Evolutionary conservation across 1,140 invertebrate genomes (phyloP), one percentile per base, ranked within the genome.

Genomic region (Hesperophylax magnus): DNA sequence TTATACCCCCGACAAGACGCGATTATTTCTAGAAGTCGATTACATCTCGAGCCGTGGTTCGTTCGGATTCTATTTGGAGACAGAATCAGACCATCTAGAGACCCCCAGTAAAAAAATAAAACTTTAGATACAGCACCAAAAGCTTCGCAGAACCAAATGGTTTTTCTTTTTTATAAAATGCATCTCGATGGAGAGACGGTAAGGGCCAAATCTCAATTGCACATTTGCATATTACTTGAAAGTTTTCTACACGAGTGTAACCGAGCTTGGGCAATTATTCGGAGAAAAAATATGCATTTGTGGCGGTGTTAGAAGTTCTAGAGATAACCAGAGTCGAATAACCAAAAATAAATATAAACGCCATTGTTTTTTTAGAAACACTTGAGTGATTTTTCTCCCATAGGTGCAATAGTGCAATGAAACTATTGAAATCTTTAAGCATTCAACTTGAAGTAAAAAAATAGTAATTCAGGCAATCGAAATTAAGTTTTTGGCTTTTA

Each of bases 1-100:
- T 81, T n/a, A 67, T 65, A n/a, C 31, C 47, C 52, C 52, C 69
- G 72, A 69, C 52, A 81, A 81, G 63, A 75, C 80, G 31, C 61
- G 79, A 81, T 77, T 77, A 77, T 77, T 77, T 56, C 72, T 54
- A 58, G 47, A 81, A 76, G 80, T 77, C 75, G 80, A 81, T 81
- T 81, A 78, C 80, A 76, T 78, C 53, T 78, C 34, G 27, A 24
- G 78, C 54, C 39, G 39, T 14, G 14, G 6, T 20, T 47, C 47
- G 39, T 78, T 18, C 31, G 7, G 22, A 11, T 39, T 61, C 60
- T 6, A 52, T 54, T 22, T 54, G 11, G 52, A 54, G 71, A 34
- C 24, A 15, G 17, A 31, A 67, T 67, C 27, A 39, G 31, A 39
- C 63, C 24, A 61, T 31, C 27, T 18, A 31, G 20, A 53, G 39